Evolutionary conservation across 2,888 invertebrate genomes (phyloP), one percentile per base, ranked within the genome.

Genomic region (Thereva unica): DNA sequence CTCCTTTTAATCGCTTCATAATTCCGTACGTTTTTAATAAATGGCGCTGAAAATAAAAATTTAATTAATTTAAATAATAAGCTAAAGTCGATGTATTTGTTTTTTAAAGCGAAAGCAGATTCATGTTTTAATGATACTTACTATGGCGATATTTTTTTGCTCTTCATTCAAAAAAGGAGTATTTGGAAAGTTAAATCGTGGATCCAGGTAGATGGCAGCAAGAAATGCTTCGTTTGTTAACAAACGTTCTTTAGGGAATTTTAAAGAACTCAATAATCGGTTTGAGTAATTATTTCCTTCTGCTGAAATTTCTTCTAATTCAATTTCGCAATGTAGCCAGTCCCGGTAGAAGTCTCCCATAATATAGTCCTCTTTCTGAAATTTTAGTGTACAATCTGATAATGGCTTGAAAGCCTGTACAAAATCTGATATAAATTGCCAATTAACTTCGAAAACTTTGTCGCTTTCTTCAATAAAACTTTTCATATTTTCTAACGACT

Each of bases 181-280:
- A 37, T 49, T 49, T 59, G 47, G 4, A 38, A 59, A 59, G 4
- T 59, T 59, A 59, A 59, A 59, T 10, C 45, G 45, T 6, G 35
- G 47, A 47, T 59, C 59, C 8, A 59, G 34, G 10, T 59, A 59
- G 37, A 59, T n/a, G 34, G 59, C 59, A 3, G 59, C 35, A 5
- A 59, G 4, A 41, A 59, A 59, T 37, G 47, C 59, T 9, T 59
- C 38, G 38, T 59, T 59, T 49, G 8, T 23, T 45, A 37, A 45
- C 1, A 59, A 10, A 34, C 6, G n/a, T n/a, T n/a, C 59, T 49
- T 45, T 59, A 9, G 47, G 35, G 9, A 34, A 45, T n/a, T 35
- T 47, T 7, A 59, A 34, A 2, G 59, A 34, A 9, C n/a, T n/a
- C n/a, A n/a, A n/a, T n/a, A n/a, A n/a, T n/a, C n/a, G n/a, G n/a